These are phyloP conservation scores for Micromys minutus DNA, from an alignment of 2,113 vertebrate species.

Conservation along the genomic window DNA sequence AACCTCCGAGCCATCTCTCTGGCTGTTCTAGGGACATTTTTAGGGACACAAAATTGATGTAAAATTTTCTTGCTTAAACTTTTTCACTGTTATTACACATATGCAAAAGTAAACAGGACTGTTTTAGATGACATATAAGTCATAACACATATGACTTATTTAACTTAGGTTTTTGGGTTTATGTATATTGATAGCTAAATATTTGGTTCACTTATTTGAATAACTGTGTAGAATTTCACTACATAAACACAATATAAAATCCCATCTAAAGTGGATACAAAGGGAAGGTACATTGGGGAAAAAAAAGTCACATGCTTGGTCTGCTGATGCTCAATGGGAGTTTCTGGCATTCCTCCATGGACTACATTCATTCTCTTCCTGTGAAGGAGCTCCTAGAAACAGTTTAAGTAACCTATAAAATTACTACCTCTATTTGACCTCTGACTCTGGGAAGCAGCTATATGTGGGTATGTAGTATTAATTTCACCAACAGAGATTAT, in stretches of 20 bases:
- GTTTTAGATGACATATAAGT: conserved; percentile 17
- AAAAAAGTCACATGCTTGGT: neutral
- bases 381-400: neutral
- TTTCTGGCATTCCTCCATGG: neutral
- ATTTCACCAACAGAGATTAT: neutral
- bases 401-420: neutral
- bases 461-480: neutral
- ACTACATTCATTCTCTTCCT: neutral
- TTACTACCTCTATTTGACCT: neutral
- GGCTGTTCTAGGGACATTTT: neutral
- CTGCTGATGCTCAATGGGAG: neutral
- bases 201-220: conserved; percentile 31
- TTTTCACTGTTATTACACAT: conserved; percentile 41
- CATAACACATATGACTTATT: neutral
- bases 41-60: neutral
- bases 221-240: neutral
- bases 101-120: neutral
- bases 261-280: neutral
- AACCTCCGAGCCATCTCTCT: no score
- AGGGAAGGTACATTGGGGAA: neutral
- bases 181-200: neutral
- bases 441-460: neutral
- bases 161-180: neutral
- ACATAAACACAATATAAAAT: neutral
- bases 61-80: neutral